Evolutionary conservation across 1,140 invertebrate genomes (phyloP), one percentile per base, ranked within the genome.

Genomic region (Frieseomelitta varia): DNA sequence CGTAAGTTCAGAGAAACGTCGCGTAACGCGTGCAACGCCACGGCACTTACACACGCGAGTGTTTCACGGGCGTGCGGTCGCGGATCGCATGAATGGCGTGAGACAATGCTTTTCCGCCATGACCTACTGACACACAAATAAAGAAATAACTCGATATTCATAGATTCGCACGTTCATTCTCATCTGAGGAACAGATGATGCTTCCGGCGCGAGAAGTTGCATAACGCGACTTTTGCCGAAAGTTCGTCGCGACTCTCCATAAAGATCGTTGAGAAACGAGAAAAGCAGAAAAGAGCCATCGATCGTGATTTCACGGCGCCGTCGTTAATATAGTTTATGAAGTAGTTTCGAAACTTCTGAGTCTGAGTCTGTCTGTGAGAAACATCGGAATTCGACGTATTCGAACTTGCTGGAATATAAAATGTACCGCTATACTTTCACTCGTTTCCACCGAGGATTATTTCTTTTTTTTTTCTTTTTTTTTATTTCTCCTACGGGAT

Each of bases 61-160:
- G 68, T 87, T 84, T 84, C 61, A 83, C 81, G 58, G 84, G 84
- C 67, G 85, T 81, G 79, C 27, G 53, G 47, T 55, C 65, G 76
- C 83, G 67, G 51, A 39, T 17, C 53, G 80, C 74, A 82, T 77
- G 81, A 93, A 92, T 91, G 87, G 79, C 80, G 78, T 79, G 78
- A 84, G 76, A 90, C 88, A 92, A 89, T 90, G 75, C 77, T 86
- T 91, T 84, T 74, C 87, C 87, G 86, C 90, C 86, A 87, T 93
- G 93, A 94, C 93, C 93, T 81, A 93, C 91, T 94, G 88, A 91
- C 93, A 92, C 58, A 91, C 85, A 92, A 93, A 93, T 86, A 80
- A 71, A 72, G 58, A 65, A 79, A 86, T 78, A 84, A 86, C 53
- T 55, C 34, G 79, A 86, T 68, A 68, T 55, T 73, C 63, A 65